These are phyloP conservation scores for Garrulus glandarius DNA, from an alignment of 2,797 vertebrate genomes.

Conservation along the genomic window DNA sequence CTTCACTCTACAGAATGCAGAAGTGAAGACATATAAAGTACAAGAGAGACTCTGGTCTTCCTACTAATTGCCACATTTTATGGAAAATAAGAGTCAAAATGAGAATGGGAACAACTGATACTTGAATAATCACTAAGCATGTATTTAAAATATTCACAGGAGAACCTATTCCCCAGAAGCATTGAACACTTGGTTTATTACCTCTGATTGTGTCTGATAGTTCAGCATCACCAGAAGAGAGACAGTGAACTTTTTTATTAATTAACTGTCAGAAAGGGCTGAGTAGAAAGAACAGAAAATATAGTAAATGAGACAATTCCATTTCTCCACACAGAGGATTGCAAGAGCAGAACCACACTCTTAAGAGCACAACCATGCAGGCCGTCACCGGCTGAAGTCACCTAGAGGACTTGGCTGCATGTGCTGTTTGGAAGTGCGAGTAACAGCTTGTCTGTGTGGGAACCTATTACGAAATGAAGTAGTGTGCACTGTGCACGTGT, in stretches of 20 bases:
- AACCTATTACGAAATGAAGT: neutral
- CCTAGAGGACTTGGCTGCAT: neutral
- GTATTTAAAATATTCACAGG: neutral
- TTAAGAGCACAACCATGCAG: accelerated
- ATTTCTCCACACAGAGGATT: neutral
- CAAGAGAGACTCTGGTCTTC: neutral
- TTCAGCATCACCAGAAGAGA: neutral
- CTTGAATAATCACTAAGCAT: neutral
- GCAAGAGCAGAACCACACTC: neutral
- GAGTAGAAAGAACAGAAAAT: neutral
- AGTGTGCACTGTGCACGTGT: accelerated
- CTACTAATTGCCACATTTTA: neutral
- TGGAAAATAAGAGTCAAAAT: neutral
- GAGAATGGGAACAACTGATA: neutral
- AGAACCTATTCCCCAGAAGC: neutral
- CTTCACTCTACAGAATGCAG: neutral
- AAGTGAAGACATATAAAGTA: neutral
- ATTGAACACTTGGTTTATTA: neutral
- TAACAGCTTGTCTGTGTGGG: neutral
- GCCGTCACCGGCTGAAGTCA: neutral
- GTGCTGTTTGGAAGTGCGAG: neutral
- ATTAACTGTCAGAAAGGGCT: accelerated
- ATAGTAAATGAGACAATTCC: neutral
- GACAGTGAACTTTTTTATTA: neutral
- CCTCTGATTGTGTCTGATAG: neutral